Evolutionary conservation across 2,888 invertebrate genomes (phyloP).

Genomic region (Sialis fuliginosa): DNA sequence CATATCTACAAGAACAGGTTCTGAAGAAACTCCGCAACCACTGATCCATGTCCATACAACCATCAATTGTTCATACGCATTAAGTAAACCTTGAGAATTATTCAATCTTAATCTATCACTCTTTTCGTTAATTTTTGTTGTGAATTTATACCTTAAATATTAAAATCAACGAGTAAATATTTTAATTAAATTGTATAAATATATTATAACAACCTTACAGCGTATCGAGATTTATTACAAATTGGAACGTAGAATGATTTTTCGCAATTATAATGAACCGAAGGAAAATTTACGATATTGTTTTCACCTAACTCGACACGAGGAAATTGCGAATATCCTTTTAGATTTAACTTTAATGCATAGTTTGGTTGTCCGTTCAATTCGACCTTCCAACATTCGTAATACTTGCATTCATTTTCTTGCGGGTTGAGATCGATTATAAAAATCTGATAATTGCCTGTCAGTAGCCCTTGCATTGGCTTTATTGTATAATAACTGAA

Average conservation of each 20-base stretch:
- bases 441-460: conserved; percentile 20
- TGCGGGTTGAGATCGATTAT: conserved; percentile 21
- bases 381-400: conserved; percentile 26
- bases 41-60: neutral
- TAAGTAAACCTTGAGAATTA: conserved; percentile 1
- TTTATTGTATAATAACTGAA: conserved; percentile 23
- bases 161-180: neutral
- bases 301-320: conserved; percentile 17
- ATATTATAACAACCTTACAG: conserved; percentile 18
- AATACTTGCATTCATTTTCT: conserved; percentile 16
- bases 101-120: neutral
- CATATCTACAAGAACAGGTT: too few relatives aligned
- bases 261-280: conserved; percentile 22
- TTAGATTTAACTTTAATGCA: conserved; percentile 20
- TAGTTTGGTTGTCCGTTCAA: conserved; percentile 23
- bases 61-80: conserved; percentile 4
- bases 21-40: neutral
- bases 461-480: conserved; percentile 25
- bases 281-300: conserved; percentile 20
- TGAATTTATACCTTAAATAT: neutral
- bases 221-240: conserved; percentile 23
- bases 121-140: neutral
- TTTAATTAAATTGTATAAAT: neutral
- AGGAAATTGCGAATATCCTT: conserved; percentile 23
- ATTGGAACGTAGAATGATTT: conserved; percentile 17